phyloP scores from a whole-genome alignment of 2,797 vertebrate species.

The Crocidura indochinensis region DNA sequence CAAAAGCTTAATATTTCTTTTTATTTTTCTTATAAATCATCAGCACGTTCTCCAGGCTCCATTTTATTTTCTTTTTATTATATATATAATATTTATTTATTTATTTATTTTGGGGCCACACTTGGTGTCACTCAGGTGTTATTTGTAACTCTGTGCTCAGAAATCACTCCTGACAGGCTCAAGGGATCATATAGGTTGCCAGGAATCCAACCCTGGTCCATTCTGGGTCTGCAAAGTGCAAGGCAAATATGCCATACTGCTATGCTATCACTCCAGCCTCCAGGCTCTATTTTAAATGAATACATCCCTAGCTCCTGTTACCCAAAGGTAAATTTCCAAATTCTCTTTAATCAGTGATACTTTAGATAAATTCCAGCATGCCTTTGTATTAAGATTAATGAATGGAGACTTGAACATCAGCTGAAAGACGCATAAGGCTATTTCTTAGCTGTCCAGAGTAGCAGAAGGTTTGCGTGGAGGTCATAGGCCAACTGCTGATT shows the following conservation, averaged over 20 bases:
- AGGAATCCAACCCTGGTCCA: no score
- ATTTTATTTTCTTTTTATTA: background rate
- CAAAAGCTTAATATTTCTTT: constrained; percentile 44
- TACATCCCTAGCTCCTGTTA: background rate
- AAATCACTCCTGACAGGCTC: no score
- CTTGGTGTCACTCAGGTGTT: no score
- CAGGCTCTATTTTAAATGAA: background rate
- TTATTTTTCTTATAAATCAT: constrained; percentile 49
- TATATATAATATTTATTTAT: no score
- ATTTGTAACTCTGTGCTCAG: no score
- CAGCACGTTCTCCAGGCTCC: constrained; percentile 18
- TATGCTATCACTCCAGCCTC: no score
- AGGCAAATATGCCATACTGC: no score
- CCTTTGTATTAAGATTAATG: constrained; percentile 50
- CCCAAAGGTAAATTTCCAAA: constrained; percentile 47
- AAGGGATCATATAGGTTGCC: no score
- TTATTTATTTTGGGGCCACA: no score
- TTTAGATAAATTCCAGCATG: constrained; percentile 6
- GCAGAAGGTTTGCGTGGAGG: background rate
- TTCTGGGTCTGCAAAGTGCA: no score
- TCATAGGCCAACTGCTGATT: background rate
- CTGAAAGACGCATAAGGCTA: background rate
- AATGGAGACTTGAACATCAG: background rate
- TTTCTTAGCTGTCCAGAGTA: background rate
- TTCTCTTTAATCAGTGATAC: constrained; percentile 31